Evolutionary conservation across 1,140 invertebrate genomes (phyloP), one percentile per base, ranked within the genome.

Genomic region (Scaptomyza montana): DNA sequence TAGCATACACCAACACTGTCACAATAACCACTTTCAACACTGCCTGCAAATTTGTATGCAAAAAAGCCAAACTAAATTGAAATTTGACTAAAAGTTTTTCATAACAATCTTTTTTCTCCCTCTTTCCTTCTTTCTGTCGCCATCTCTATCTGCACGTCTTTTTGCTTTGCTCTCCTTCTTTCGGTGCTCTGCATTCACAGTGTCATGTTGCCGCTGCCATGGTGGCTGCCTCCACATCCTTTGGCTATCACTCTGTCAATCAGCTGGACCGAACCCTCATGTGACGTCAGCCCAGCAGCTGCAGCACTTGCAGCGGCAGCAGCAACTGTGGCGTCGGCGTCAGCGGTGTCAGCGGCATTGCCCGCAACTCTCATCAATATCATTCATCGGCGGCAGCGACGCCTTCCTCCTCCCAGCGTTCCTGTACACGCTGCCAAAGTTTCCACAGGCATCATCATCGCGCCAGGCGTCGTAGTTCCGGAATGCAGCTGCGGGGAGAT

Each of bases 241-340:
- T 92, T 45, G 90, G 91, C 69, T 92, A 92, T 69, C 86, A 90
- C 28, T 92, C 90, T 33, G 89, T 92, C 49, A 91, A 91, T 69
- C 90, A 92, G 69, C 76, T 91, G 65, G 87, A 91, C 50, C 89
- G 91, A 49, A 89, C 78, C 50, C 79, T 92, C 66, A 92, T 92
- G 76, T 92, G 91, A 92, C 91, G 91, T 46, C 89, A 92, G 80
- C 90, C 90, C 43, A 92, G 90, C 84, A 91, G 89, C 77, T 92
- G 91, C 77, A 92, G 90, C 79, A 90, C 91, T 67, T 91, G 91
- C 76, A 91, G 91, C 75, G 81, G 78, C 66, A 91, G 89, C 78
- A 92, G 91, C 89, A 91, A 87, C 78, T 92, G 90, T 74, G 89
- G 81, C 39, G 74, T 55, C 71, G 51, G 59, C 53, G n/a, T 68